These are phyloP conservation scores for Gasterosteus nipponicus DNA, from an alignment of 2,113 vertebrate genomes.

Conservation along the genomic window DNA sequence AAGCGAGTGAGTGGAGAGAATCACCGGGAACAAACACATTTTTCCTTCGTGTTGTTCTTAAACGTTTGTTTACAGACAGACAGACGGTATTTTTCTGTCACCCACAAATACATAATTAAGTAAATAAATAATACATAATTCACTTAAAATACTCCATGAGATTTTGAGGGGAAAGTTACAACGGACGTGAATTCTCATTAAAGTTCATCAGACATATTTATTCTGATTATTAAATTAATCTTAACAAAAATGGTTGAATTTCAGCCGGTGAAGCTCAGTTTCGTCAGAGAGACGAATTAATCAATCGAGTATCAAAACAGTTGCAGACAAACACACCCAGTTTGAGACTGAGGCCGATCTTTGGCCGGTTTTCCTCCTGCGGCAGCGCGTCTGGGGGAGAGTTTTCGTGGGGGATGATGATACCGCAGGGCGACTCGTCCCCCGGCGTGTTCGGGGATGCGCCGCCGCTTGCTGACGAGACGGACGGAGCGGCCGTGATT, in stretches of 20 bases:
- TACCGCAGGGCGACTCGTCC: conserved; percentile 96
- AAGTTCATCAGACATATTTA: not conserved
- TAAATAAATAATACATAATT: too few relatives aligned
- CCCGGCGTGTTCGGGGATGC: conserved; percentile 93
- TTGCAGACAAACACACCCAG: conserved; percentile 81
- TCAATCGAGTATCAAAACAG: not conserved
- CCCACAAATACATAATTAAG: not conserved
- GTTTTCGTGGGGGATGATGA: conserved; percentile 99
- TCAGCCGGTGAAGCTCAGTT: too few relatives aligned
- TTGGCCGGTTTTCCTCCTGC: conserved; percentile 92
- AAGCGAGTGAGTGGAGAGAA: not conserved
- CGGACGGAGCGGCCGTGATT: conserved; percentile 93
- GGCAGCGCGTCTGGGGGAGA: conserved; percentile 94
- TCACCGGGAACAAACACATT: too few relatives aligned
- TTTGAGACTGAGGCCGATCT: conserved; percentile 98
- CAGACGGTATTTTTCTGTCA: not conserved
- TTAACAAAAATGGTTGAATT: too few relatives aligned
- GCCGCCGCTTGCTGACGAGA: conserved; percentile 94
- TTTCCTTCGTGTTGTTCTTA: not conserved
- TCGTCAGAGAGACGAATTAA: not conserved
- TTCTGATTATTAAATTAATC: not conserved
- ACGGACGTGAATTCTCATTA: not conserved
- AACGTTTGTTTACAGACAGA: not conserved
- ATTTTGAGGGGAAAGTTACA: not conserved
- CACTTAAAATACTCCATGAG: not conserved